Conservation (phyloP, 1,140 invertebrate genomes). For the Papilio polytes region DNA sequence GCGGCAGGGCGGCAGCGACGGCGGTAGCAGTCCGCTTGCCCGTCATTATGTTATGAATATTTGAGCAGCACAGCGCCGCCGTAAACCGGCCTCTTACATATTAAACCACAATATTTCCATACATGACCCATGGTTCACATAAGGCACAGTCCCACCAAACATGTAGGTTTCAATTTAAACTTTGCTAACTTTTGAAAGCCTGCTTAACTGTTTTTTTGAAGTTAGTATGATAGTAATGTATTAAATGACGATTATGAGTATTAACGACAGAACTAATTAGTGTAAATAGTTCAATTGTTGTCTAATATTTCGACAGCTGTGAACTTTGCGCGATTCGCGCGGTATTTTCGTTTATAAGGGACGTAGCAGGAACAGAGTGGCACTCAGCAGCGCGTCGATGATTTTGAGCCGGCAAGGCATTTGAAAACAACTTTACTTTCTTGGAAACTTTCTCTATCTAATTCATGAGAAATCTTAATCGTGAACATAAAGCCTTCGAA, state of each 20-base stretch:
- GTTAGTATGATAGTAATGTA: too few species aligned
- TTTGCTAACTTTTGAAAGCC: not conserved
- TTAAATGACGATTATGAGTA: too few species aligned
- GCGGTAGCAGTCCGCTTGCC: not conserved
- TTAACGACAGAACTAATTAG: too few species aligned
- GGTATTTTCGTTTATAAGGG: too few species aligned
- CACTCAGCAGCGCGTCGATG: too few species aligned
- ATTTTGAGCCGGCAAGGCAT: too few species aligned
- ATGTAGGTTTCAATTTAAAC: not conserved
- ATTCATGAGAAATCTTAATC: not conserved
- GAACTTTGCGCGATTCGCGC: too few species aligned
- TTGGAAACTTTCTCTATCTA: not conserved
- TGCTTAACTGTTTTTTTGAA: not conserved
- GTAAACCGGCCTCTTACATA: not conserved
- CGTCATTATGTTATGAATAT: conserved; percentile 7
- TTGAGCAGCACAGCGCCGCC: not conserved
- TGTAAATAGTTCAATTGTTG: too few species aligned
- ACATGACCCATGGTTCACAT: not conserved
- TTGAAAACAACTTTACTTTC: too few species aligned
- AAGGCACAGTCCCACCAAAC: not conserved
- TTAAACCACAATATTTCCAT: conserved; percentile 19
- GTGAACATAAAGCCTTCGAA: not conserved
- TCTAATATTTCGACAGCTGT: too few species aligned
- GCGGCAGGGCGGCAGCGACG: not conserved
- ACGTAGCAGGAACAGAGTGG: too few species aligned